These are phyloP conservation scores for Leptopilina drosophilae DNA, from an alignment of 2,888 invertebrate species.

Conservation along the genomic window DNA sequence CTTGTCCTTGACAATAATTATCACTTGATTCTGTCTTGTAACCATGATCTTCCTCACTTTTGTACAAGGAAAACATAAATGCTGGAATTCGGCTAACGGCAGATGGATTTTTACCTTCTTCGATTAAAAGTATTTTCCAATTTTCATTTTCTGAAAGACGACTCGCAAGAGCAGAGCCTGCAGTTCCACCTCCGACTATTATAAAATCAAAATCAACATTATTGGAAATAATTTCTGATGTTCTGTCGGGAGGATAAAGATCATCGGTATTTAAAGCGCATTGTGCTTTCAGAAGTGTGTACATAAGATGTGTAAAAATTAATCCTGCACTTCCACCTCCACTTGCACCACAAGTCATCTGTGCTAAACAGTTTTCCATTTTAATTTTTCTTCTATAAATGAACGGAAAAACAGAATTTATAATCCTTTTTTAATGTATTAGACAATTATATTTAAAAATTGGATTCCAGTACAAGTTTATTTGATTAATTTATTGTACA, in stretches of 20 bases:
- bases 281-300: constrained; percentile 80
- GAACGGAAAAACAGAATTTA: neutral
- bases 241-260: constrained; percentile 80
- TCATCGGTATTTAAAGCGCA: constrained; percentile 80
- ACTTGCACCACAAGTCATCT: constrained; percentile 55
- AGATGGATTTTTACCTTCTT: constrained; percentile 79
- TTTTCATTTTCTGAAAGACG: constrained; percentile 76
- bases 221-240: constrained; percentile 71
- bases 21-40: constrained; percentile 78
- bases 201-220: constrained; percentile 67
- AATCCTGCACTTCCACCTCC: constrained; percentile 73
- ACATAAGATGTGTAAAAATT: constrained; percentile 80
- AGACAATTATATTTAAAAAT: too few species aligned
- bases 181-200: constrained; percentile 77
- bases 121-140: constrained; percentile 79
- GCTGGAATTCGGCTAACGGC: constrained; percentile 77
- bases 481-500: too few species aligned
- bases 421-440: neutral
- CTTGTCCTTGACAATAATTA: constrained; percentile 71
- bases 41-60: constrained; percentile 75
- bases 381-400: neutral
- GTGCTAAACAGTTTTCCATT: constrained; percentile 65
- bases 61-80: constrained; percentile 67
- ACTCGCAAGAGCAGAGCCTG: constrained; percentile 79
- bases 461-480: too few species aligned